Evolutionary conservation across 2,888 invertebrate species (phyloP), one percentile per base, ranked within the genome.

Genomic region (Taenaris catops): DNA sequence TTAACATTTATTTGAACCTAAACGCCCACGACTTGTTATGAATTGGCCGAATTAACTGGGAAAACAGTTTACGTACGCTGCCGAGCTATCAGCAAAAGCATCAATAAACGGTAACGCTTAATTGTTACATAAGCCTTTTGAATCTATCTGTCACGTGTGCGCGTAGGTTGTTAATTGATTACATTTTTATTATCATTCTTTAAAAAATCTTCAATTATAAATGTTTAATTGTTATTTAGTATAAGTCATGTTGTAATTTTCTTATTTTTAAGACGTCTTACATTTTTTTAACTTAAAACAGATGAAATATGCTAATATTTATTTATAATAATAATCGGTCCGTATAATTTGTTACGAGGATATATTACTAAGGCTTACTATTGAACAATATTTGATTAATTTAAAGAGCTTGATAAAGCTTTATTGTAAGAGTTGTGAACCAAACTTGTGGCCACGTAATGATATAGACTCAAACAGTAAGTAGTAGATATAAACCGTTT

Each of bases 401-500:
- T 69, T 83, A 79, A 86, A 70, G 86, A 86, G 86, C 86, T 86
- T 86, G 69, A 75, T 64, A 60, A 83, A 83, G 84, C 86, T 86
- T 86, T 86, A 86, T 83, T 70, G 73, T 67, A 70, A 81, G 86
- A 74, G 84, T 84, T 86, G 86, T 86, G 84, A 84, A 84, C 79
- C 80, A 79, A 84, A 83, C 80, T 68, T 79, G 80, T 79, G 81
- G 83, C 84, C 84, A 83, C 68, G 63, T 76, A 78, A 71, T 52
- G 55, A 55, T 69, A 42, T 75, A 79, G 68, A 72, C 61, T 67
- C 70, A 61, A 70, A 65, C 51, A 64, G 67, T 76, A 78, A 8
- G 9, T n/a, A n/a, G n/a, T 31, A 23, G 14, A 69, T 51, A 55
- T 72, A 59, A 55, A 52, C 34, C 58, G 70, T 74, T 75, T 73